phyloP scores from a whole-genome alignment of 1,140 invertebrate genomes.

The Drosophila triauraria region DNA sequence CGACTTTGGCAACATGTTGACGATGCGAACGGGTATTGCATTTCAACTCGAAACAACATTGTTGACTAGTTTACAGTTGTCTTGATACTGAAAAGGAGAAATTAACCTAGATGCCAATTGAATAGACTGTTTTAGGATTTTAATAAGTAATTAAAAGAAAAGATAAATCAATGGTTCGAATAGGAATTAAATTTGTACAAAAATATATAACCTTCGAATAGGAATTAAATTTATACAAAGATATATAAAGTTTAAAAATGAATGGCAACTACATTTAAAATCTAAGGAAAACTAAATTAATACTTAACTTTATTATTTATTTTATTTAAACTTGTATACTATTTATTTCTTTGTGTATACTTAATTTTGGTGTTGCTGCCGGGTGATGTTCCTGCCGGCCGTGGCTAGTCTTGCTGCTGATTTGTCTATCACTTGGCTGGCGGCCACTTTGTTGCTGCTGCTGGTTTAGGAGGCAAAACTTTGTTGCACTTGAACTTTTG shows the following conservation, averaged over 20 bases:
- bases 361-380: neutral
- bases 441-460: slow-evolving; percentile 61
- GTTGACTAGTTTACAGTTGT: slow-evolving; percentile 61
- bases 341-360: neutral
- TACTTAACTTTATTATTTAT: no score
- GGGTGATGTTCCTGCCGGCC: no score
- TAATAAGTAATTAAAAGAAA: no score
- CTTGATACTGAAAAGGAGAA: neutral
- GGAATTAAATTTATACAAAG: no score
- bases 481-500: slow-evolving; percentile 83
- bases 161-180: no score
- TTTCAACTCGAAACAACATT: slow-evolving; percentile 57
- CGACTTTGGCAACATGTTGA: slow-evolving; percentile 37
- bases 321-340: no score
- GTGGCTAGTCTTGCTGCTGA: slow-evolving; percentile 20
- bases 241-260: no score
- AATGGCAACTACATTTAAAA: neutral
- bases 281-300: neutral
- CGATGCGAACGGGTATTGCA: slow-evolving; percentile 37
- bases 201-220: no score
- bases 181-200: no score
- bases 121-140: no score
- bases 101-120: no score
- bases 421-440: slow-evolving; percentile 61
- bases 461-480: slow-evolving; percentile 36